Percentiles rank a stretch among this genome's conserved stretches.
These are phyloP conservation scores for Zaprionus lineosus DNA, from an alignment of 2,888 invertebrate genomes.

Conservation along the genomic window DNA sequence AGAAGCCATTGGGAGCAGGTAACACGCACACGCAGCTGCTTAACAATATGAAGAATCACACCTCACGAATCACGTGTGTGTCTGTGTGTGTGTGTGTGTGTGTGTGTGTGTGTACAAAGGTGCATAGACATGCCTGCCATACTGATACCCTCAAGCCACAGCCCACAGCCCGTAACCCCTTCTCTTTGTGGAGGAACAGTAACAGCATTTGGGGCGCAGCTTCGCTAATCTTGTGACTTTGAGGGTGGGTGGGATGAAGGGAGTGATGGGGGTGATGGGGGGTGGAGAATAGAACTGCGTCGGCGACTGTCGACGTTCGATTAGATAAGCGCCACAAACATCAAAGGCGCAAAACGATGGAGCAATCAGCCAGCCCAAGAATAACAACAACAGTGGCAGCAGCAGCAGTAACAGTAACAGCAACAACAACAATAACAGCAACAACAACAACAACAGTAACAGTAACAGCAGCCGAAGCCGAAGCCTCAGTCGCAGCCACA, in stretches of 20 bases:
- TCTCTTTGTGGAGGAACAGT: too few relatives aligned
- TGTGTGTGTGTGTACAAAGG: neutral
- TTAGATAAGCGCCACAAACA: conserved; percentile 61
- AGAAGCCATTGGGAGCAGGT: conserved; percentile 33
- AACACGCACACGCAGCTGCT: conserved; percentile 18
- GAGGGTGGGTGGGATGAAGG: neutral
- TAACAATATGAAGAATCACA: conserved; percentile 17
- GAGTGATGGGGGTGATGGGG: neutral
- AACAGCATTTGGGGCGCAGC: conserved; percentile 45
- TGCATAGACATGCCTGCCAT: too few relatives aligned
- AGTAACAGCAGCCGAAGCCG: conserved; percentile 39
- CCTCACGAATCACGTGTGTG: neutral
- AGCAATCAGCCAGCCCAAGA: conserved; percentile 26
- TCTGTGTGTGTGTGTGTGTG: neutral
- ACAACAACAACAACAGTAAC: neutral
- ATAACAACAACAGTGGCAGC: conserved; percentile 13
- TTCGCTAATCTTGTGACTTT: conserved; percentile 54
- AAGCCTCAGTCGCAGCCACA: conserved; percentile 32
- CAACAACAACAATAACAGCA: too few relatives aligned
- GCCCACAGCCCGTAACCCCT: neutral
- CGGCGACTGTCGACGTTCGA: conserved; percentile 32
- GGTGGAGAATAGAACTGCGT: conserved; percentile 22
- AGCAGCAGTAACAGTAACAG: conserved; percentile 16
- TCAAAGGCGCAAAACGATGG: conserved; percentile 46
- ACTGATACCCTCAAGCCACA: neutral